Evolutionary conservation across 2,888 invertebrate species (phyloP).

Genomic region (Calameuta idolon): DNA sequence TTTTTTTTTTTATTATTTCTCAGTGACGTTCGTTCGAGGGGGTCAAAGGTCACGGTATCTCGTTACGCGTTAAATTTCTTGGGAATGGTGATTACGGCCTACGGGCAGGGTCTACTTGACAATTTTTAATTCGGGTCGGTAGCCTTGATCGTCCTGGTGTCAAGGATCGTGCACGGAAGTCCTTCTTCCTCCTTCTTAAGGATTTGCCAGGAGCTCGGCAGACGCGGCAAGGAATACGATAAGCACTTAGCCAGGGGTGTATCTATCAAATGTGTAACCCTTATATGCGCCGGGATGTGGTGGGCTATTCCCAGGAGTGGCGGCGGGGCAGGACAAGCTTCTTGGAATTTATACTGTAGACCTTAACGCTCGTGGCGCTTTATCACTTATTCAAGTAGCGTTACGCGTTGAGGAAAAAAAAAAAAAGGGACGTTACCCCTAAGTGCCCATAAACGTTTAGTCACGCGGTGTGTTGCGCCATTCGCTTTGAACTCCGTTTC

Average conservation of each 20-base stretch:
- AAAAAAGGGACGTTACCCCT: conserved; percentile 43
- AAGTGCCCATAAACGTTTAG: conserved; percentile 65
- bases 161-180: too few relatives aligned
- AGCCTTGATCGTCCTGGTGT: too few relatives aligned
- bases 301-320: conserved; percentile 55
- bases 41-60: too few relatives aligned
- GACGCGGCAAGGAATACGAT: conserved; percentile 59
- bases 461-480: conserved; percentile 43
- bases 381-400: conserved; percentile 65
- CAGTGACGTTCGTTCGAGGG: too few relatives aligned
- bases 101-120: too few relatives aligned
- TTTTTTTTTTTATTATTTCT: too few relatives aligned
- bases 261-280: conserved; percentile 66
- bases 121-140: too few relatives aligned
- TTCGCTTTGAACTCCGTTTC: conserved; percentile 14
- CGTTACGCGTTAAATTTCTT: too few relatives aligned
- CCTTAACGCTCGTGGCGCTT: conserved; percentile 45
- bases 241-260: conserved; percentile 62
- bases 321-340: conserved; percentile 54
- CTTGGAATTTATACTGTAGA: conserved; percentile 62
- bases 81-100: too few relatives aligned
- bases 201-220: neutral
- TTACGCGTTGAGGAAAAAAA: conserved; percentile 59
- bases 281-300: conserved; percentile 44
- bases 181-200: too few relatives aligned